Evolutionary conservation across 2,888 invertebrate genomes (phyloP), one percentile per base, ranked within the genome.

Genomic region (Clusia tigrina): DNA sequence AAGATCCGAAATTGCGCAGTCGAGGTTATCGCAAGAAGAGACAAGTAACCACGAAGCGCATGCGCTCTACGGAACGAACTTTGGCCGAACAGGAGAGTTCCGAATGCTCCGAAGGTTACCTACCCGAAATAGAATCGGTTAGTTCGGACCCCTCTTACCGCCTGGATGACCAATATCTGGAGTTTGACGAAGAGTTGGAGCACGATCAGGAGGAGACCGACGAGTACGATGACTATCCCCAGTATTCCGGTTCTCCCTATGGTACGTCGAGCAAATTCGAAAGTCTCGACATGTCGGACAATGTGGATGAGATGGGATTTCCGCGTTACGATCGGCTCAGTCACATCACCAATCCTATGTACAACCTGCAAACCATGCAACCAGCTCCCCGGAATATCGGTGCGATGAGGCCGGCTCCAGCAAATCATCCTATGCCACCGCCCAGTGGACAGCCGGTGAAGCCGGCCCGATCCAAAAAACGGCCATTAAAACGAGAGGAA

Each of bases 1-100:
- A 90, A 73, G 90, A 90, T 78, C 88, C 89, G 0, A 88, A 90
- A 71, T 86, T 90, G 70, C 83, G 90, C 51, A 88, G 87, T 83
- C 87, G 89, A 58, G 90, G 90, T 0, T 90, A 90, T 74, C 86
- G 91, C 61, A 87, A 90, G 62, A 88, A 89, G 72, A 87, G 90
- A 56, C 90, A 89, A 78, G 85, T 78, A 53, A 79, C 85, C 73
- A 66, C 78, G 74, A 73, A 86, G 65, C 79, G 82, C 12, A 77
- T 79, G 66, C 71, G 82, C 56, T 78, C 80, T 1, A 70, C 77
- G 23, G 74, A 82, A 52, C 78, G 79, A 53, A 77, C 78, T 18
- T 66, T 81, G 5, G 68, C 79, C 48, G 84, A 88, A 63, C 86
- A 88, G 54, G 88, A 88, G 72, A 88, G 89, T 70, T 88, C 88